Evolutionary conservation across 1,140 invertebrate genomes (phyloP), one percentile per base, ranked within the genome.

Genomic region (Diorhabda elongata): DNA sequence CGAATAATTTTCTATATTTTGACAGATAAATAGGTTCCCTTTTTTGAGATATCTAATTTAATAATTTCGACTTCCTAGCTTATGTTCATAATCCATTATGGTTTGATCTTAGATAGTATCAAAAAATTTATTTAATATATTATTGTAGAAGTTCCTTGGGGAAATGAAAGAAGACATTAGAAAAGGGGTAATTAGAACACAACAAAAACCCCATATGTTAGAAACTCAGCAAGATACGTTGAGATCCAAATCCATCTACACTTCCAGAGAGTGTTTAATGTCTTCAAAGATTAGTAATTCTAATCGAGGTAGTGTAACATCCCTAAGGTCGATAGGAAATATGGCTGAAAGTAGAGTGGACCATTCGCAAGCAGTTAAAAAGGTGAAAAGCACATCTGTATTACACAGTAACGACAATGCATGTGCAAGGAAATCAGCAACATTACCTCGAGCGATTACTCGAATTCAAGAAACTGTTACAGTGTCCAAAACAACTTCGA

Each of bases 181-280:
- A 61, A 65, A 58, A 26, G 72, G 71, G 42, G 58, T 77, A 7
- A 73, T 72, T 44, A 72, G 72, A 62, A 69, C 74, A 5, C 69
- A 75, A 62, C 72, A 74, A 52, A 75, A 74, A 69, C 68, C 74
- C 8, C 70, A 75, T 8, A 57, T 74, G 42, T 44, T 76, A 2
- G 64, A 74, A 69, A 70, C 58, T 8, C 69, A 75, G 63, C 61
- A 64, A 41, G 72, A 75, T 3, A 73, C 69, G 58, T 58, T 66
- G 43, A 71, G 70, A 69, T 57, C 7, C 61, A 74, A 66, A 47
- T n/a, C 6, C n/a, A 8, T 66, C 4, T 42, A 66, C 9, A n/a
- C 61, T 57, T 69, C 63, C 41, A 72, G 64, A 26, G 67, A 72
- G 63, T 69, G 61, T 63, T 41, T 69, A 42, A 58, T 26, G 52